Base-by-base conservation (phyloP, 2,113 vertebrate species). In the Pelobates fuscus region DNA sequence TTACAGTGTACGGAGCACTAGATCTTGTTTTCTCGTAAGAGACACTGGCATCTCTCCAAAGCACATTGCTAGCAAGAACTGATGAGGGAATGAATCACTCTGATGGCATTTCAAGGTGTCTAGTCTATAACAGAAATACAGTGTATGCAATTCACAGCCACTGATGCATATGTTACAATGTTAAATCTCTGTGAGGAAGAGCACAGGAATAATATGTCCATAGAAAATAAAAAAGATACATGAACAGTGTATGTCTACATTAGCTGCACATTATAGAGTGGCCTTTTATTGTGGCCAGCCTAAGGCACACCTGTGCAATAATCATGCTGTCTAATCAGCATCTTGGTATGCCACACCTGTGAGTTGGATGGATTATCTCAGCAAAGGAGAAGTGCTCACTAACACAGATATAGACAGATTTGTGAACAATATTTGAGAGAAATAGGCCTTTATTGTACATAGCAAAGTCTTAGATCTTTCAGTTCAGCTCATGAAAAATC, bases 51-150 rank as follows among this genome's bases (percentile, higher is more conserved):
- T 26, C 46, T 32, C 21, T 81, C 72, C 81, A 79, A 30, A 18
- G 73, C 64, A 49, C 21, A 41, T 12, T 78, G 25, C 71, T 63
- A 62, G 8, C 30, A 3, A 77, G 67, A 67, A 52, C 49, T 44
- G 52, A 63, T 79, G 77, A 75, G 66, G 12, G 62, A 59, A 80
- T 70, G 71, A 81, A 78, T 61, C 2, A 79, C 30, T 68, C 63
- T 24, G 49, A 21, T 59, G 49, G 21, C 43, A 78, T 77, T 52
- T 37, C 67, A 80, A 83, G 78, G 68, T 77, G 81, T 79, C 23
- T 18, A 68, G 73, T 23, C 2, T 11, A 49, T 49, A 25, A 77
- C 73, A 18, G 73, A 32, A 68, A 27, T 32, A 3, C 1, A 10
- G 0, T 49, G 32, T 5, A 64, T 79, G 29, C 67, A 2, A 18